These are phyloP conservation scores for Otis tarda DNA, from an alignment of 2,113 vertebrate genomes.

Conservation along the genomic window DNA sequence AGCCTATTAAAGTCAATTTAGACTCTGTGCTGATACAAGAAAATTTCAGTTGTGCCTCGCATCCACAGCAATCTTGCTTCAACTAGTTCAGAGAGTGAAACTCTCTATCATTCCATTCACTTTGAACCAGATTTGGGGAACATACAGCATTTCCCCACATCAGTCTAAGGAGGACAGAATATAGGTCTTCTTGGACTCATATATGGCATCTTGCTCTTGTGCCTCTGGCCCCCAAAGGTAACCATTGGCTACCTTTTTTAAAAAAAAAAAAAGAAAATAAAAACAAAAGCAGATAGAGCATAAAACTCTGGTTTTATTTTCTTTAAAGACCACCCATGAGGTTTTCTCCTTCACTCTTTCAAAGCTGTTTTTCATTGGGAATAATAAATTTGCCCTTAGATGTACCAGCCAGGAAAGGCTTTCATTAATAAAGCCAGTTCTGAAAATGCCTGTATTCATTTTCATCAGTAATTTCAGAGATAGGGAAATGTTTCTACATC, in stretches of 20 bases:
- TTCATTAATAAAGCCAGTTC: background rate
- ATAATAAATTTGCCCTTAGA: background rate
- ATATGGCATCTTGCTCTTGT: background rate
- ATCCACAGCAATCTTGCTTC: background rate
- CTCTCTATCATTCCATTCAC: background rate
- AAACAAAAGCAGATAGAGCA: background rate
- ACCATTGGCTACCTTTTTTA: fast-evolving
- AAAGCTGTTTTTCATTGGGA: conserved; percentile 42
- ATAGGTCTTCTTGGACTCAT: background rate
- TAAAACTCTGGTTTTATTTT: background rate
- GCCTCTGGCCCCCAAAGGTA: background rate
- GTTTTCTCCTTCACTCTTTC: background rate
- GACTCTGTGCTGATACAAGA: background rate
- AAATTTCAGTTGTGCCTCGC: background rate
- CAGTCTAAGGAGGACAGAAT: background rate
- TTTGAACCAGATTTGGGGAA: background rate
- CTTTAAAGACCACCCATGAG: background rate
- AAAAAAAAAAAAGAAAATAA: no score
- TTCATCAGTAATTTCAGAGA: background rate
- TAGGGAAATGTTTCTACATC: background rate
- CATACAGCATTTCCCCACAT: background rate
- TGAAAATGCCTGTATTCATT: background rate
- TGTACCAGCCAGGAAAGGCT: background rate
- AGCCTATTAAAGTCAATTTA: background rate
- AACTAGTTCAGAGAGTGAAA: background rate